Conservation (phyloP, 1,140 invertebrate species). For the Polypedilum vanderplanki region DNA sequence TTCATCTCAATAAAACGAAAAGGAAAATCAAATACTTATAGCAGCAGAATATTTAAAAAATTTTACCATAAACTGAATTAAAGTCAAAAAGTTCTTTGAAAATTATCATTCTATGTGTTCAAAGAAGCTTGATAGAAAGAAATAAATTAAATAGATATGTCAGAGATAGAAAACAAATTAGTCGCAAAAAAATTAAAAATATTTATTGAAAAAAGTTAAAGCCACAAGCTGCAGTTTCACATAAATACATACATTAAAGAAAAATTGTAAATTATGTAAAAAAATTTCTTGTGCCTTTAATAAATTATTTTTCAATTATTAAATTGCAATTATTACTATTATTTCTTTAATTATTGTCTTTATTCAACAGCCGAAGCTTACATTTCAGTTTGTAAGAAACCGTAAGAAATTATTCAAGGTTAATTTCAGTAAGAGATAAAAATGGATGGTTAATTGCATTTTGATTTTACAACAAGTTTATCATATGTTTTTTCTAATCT, state of each 20-base stretch:
- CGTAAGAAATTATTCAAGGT: not conserved
- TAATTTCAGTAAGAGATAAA: not conserved
- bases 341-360: too few relatives aligned
- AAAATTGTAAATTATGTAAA: not conserved
- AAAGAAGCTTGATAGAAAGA: not conserved
- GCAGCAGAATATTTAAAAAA: too few relatives aligned
- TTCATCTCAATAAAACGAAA: too few relatives aligned
- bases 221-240: not conserved
- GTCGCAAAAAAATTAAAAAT: not conserved
- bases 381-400: too few relatives aligned
- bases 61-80: not conserved
- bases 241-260: not conserved
- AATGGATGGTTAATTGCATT: not conserved
- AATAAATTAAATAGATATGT: too few relatives aligned
- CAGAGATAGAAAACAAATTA: not conserved
- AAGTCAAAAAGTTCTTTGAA: not conserved
- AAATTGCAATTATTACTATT: too few relatives aligned
- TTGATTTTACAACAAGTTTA: not conserved
- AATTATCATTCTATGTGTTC: not conserved
- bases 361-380: too few relatives aligned
- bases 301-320: not conserved
- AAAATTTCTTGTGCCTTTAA: not conserved
- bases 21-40: too few relatives aligned
- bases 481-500: not conserved
- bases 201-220: not conserved